Evolutionary conservation across 30 jellyfish, hydroid and myxozoan species (phyloP).

Genomic region (Morbakka virulenta): DNA sequence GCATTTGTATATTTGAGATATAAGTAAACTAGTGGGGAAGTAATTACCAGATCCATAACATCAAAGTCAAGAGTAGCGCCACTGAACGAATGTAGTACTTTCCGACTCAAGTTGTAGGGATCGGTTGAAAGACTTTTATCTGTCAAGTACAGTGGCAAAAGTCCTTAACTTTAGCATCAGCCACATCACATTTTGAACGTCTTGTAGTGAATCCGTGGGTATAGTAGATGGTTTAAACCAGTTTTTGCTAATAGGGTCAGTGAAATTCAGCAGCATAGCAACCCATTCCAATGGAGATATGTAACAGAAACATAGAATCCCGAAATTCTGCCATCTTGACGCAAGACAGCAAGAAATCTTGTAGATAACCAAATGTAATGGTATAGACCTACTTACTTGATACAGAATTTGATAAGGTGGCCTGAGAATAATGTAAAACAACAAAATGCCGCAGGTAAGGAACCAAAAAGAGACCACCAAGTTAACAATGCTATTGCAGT

Average conservation of each 20-base stretch:
- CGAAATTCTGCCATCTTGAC: too few species aligned
- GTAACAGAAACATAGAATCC: conserved; percentile 27
- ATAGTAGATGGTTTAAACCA: conserved; percentile 5
- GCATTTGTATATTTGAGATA: conserved; percentile 6
- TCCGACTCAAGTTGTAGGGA: conserved; percentile 14
- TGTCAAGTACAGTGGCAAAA: not conserved
- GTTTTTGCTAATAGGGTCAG: conserved; percentile 11
- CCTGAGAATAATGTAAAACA: too few species aligned
- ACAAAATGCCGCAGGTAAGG: too few species aligned
- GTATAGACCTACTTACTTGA: too few species aligned
- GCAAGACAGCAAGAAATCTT: too few species aligned
- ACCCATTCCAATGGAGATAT: conserved; percentile 3
- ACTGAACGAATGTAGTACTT: conserved; percentile 5
- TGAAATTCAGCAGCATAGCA: conserved; percentile 1
- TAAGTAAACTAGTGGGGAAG: not conserved
- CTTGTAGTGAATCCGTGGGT: conserved; percentile 11
- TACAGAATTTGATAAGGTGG: too few species aligned
- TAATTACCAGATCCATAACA: not conserved
- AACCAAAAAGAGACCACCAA: too few species aligned
- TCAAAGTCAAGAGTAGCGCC: conserved; percentile 33
- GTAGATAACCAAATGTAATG: too few species aligned
- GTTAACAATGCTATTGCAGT: too few species aligned
- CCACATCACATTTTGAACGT: not conserved
- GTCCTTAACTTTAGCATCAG: not conserved
- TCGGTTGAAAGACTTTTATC: not conserved